A percentile compares a stretch with the other conserved stretches of the same genome.
phyloP scores from a whole-genome alignment of 53 echinoderm and acorn worm species.

The Luidia sarsii region DNA sequence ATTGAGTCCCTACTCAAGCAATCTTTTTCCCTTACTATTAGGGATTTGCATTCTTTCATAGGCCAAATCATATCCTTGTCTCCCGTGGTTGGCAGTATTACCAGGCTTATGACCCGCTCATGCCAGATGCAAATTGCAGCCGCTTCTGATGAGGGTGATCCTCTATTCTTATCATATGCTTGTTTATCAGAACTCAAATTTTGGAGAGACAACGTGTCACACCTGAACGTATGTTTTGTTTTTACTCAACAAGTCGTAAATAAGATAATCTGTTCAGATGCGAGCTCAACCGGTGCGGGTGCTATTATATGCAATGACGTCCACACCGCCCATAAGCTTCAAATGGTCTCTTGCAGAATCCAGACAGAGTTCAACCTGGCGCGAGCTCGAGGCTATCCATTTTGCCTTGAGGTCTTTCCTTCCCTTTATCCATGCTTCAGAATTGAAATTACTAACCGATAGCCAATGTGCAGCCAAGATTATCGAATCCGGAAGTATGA shows the following conservation, averaged over 20 bases:
- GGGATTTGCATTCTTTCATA: slow-evolving; percentile 8
- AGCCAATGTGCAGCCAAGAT: slow-evolving; percentile 32
- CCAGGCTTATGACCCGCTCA: background rate
- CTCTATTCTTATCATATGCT: background rate
- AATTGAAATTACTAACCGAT: background rate
- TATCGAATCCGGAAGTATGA: slow-evolving; percentile 29
- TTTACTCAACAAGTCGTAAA: slow-evolving; percentile 13
- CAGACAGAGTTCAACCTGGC: slow-evolving; percentile 40
- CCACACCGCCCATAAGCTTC: slow-evolving; percentile 30
- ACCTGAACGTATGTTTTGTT: background rate
- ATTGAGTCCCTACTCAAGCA: background rate
- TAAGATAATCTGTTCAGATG: too few species aligned
- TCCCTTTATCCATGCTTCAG: background rate
- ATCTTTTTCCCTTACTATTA: background rate
- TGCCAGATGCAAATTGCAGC: background rate
- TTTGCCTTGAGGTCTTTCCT: background rate
- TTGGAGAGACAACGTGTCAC: background rate
- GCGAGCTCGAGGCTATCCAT: slow-evolving; percentile 17
- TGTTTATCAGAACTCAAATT: background rate
- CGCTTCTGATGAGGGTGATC: background rate
- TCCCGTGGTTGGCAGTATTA: background rate
- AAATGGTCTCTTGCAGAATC: slow-evolving; percentile 39
- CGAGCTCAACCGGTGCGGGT: background rate
- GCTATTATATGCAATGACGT: slow-evolving; percentile 1
- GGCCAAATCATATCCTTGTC: background rate